A percentile compares a stretch with the other conserved stretches of the same genome.
phyloP scores from a whole-genome alignment of 2,797 vertebrate species.

The Argentina silus region DNA sequence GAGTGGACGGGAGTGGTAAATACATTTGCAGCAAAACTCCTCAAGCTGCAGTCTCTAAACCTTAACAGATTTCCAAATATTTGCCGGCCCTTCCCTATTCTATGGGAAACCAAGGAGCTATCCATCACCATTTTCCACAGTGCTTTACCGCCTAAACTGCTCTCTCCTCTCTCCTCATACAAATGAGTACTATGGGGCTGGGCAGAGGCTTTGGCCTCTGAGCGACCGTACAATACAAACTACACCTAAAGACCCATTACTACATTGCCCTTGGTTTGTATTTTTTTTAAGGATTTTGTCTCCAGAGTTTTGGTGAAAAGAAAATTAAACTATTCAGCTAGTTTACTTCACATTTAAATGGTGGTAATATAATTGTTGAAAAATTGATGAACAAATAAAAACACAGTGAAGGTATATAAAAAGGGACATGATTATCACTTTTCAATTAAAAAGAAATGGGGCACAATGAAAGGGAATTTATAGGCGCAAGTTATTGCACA shows the following conservation, averaged over 20 bases:
- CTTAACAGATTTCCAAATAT: slow-evolving; percentile 41
- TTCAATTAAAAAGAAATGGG: background rate
- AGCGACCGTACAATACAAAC: slow-evolving; percentile 40
- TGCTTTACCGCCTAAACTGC: slow-evolving; percentile 60
- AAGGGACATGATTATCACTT: background rate
- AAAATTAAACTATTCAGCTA: background rate
- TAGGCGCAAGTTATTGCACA: background rate
- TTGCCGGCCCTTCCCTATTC: slow-evolving; percentile 51
- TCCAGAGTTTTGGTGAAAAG: background rate
- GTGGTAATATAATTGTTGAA: background rate
- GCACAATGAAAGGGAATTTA: background rate
- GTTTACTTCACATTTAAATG: background rate
- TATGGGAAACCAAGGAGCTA: slow-evolving; percentile 61
- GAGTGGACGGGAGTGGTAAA: slow-evolving; percentile 32
- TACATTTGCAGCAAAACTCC: slow-evolving; percentile 53
- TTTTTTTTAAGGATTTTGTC: background rate
- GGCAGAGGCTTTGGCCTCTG: slow-evolving; percentile 38
- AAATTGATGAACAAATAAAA: background rate
- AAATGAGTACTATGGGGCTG: slow-evolving; percentile 53
- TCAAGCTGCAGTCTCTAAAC: slow-evolving; percentile 49
- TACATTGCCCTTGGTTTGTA: slow-evolving; percentile 9
- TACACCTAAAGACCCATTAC: slow-evolving; percentile 49
- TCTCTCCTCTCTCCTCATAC: slow-evolving; percentile 60
- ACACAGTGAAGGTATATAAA: background rate
- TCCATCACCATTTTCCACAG: slow-evolving; percentile 68